These are phyloP conservation scores for Epizoanthus ramosus DNA, from an alignment of 92 coral and sea anemone species.

Conservation along the genomic window DNA sequence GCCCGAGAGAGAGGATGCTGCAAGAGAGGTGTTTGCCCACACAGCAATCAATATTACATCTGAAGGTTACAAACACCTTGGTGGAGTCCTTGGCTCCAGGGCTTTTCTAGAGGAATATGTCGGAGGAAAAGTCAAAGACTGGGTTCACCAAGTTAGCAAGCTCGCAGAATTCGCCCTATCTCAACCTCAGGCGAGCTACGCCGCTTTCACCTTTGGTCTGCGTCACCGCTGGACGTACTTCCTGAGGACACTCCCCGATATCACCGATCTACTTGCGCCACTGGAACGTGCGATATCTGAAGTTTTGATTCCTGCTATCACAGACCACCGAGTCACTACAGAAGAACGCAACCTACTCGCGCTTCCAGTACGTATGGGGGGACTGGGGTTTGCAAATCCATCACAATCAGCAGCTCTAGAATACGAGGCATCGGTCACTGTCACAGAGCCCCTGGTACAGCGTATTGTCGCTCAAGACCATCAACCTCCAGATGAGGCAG, in stretches of 20 bases:
- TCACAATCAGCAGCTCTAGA: slow-evolving; percentile 23
- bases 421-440: slow-evolving; percentile 44
- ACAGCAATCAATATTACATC: slow-evolving; percentile 43
- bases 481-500: slow-evolving; percentile 50
- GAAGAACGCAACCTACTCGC: slow-evolving; percentile 39
- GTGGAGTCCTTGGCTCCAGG: slow-evolving; percentile 18
- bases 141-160: slow-evolving; percentile 4
- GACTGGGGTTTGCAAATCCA: slow-evolving; percentile 56
- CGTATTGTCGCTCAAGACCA: slow-evolving; percentile 42
- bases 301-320: slow-evolving; percentile 47
- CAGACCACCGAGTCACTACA: slow-evolving; percentile 25
- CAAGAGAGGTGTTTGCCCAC: slow-evolving; percentile 25
- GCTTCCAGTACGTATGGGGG: slow-evolving; percentile 51
- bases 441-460: slow-evolving; percentile 48
- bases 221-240: slow-evolving; percentile 22
- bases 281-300: slow-evolving; percentile 54
- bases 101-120: slow-evolving; percentile 9
- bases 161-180: slow-evolving; percentile 17
- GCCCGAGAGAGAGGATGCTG: slow-evolving; percentile 46
- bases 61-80: background rate
- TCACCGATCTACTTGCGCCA: slow-evolving; percentile 42
- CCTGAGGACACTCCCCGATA: slow-evolving; percentile 11
- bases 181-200: slow-evolving; percentile 16
- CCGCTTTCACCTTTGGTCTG: slow-evolving; percentile 3
- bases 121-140: slow-evolving; percentile 10